phyloP scores from a whole-genome alignment of 2,888 invertebrate genomes.

The Nebria salina region DNA sequence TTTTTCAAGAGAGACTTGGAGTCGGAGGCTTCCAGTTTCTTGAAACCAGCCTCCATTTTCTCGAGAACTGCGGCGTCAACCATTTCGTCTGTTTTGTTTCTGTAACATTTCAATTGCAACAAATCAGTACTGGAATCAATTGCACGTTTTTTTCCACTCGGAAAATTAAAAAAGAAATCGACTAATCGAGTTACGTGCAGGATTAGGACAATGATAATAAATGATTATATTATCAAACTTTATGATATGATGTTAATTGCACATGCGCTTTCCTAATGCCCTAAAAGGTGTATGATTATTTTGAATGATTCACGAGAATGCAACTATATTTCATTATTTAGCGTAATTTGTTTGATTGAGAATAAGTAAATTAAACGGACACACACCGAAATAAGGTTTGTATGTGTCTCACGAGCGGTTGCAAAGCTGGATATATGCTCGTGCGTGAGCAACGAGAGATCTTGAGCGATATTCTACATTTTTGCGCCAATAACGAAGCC shows the following conservation, averaged over 20 bases:
- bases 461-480: background rate
- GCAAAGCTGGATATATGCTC: slow-evolving; percentile 15
- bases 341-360: background rate
- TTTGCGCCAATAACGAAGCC: slow-evolving; percentile 10
- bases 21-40: slow-evolving; percentile 86
- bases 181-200: slow-evolving; percentile 16
- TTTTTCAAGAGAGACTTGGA: slow-evolving; percentile 98
- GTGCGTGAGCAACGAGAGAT: slow-evolving; percentile 5
- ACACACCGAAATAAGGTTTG: slow-evolving; percentile 19
- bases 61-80: slow-evolving; percentile 91
- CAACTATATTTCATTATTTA: background rate
- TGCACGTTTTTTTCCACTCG: background rate
- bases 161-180: background rate
- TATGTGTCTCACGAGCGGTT: slow-evolving; percentile 11
- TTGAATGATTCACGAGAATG: slow-evolving; percentile 9
- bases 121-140: background rate
- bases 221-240: slow-evolving; percentile 2
- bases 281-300: slow-evolving; percentile 4
- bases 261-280: slow-evolving; percentile 31
- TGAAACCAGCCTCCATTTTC: slow-evolving; percentile 90
- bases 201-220: background rate
- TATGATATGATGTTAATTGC: slow-evolving; percentile 15
- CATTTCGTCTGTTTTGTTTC: slow-evolving; percentile 79
- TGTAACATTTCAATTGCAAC: slow-evolving; percentile 62
- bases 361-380: slow-evolving; percentile 10